These are phyloP conservation scores for Rhagonycha lutea DNA, from an alignment of 2,888 invertebrate genomes.

Conservation along the genomic window DNA sequence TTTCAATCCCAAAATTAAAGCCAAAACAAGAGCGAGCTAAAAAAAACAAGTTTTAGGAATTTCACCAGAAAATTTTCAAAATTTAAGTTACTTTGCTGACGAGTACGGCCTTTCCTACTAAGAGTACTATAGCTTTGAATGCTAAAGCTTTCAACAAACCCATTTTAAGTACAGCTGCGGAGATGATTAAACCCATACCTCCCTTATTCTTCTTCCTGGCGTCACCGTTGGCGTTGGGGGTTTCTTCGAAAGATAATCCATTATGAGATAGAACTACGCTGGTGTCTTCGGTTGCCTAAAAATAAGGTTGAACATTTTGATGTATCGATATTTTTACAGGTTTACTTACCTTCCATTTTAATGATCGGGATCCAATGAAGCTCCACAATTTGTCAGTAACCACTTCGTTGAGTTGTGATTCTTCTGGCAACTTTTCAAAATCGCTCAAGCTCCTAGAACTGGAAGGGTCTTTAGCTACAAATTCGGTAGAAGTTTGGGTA, in stretches of 20 bases:
- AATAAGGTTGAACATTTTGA: conserved; percentile 1
- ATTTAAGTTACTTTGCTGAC: conserved; percentile 66
- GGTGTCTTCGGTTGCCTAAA: conserved; percentile 70
- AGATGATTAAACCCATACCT: conserved; percentile 72
- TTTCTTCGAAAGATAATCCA: conserved; percentile 62
- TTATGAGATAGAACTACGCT: conserved; percentile 75
- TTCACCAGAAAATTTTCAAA: not conserved
- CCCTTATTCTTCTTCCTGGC: conserved; percentile 58
- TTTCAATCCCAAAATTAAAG: conserved; percentile 80
- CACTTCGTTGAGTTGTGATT: conserved; percentile 63
- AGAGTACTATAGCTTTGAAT: conserved; percentile 77
- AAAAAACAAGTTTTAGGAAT: conserved; percentile 26
- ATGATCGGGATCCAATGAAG: conserved; percentile 75
- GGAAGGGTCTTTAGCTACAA: conserved; percentile 56
- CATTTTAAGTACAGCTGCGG: conserved; percentile 78
- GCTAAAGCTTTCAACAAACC: conserved; percentile 80
- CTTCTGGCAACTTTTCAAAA: conserved; percentile 56
- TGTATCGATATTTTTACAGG: not conserved
- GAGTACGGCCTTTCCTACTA: conserved; percentile 84
- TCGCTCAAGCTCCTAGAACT: conserved; percentile 49
- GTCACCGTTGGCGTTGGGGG: conserved; percentile 41
- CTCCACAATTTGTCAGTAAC: conserved; percentile 76
- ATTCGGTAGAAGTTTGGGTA: conserved; percentile 61
- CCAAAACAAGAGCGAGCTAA: conserved; percentile 74
- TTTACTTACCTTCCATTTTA: conserved; percentile 68